Conservation (phyloP, 2,113 vertebrate genomes). For the Mystacornis crossleyi region DNA sequence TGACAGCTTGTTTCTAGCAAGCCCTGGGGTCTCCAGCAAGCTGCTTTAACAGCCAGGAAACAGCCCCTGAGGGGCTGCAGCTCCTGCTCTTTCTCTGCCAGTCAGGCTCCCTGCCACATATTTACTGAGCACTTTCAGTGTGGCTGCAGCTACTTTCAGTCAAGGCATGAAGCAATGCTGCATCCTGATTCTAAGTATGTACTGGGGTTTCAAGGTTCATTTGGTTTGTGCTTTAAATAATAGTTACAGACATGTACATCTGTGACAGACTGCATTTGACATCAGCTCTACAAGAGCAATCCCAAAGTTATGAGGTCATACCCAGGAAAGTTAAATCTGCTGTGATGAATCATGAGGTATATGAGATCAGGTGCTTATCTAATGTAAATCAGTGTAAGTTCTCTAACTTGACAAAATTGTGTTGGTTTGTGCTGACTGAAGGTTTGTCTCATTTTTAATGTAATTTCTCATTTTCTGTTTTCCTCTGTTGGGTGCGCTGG, state of each 20-base stretch:
- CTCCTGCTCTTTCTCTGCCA: not conserved
- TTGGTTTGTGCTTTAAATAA: not conserved
- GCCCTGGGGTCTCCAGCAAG: not conserved
- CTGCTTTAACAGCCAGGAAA: not conserved
- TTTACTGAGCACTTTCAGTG: not conserved
- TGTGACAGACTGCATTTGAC: not conserved
- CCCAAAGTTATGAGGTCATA: not conserved
- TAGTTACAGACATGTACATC: not conserved
- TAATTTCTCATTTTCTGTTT: not conserved
- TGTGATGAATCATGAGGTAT: not conserved
- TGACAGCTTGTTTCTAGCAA: not conserved
- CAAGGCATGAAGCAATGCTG: not conserved
- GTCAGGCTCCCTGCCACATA: not conserved
- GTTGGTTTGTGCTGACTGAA: not conserved
- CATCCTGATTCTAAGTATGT: not conserved
- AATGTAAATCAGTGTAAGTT: not conserved
- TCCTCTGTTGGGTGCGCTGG: not conserved
- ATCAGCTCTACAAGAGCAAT: not conserved
- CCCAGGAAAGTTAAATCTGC: not conserved
- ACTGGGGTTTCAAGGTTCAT: not conserved
- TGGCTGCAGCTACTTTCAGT: not conserved
- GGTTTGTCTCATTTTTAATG: not conserved
- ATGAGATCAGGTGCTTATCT: not conserved
- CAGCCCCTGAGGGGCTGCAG: not conserved
- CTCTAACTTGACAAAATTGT: not conserved